Base-by-base conservation (phyloP, 1,140 invertebrate genomes). In the Drosophila novamexicana region DNA sequence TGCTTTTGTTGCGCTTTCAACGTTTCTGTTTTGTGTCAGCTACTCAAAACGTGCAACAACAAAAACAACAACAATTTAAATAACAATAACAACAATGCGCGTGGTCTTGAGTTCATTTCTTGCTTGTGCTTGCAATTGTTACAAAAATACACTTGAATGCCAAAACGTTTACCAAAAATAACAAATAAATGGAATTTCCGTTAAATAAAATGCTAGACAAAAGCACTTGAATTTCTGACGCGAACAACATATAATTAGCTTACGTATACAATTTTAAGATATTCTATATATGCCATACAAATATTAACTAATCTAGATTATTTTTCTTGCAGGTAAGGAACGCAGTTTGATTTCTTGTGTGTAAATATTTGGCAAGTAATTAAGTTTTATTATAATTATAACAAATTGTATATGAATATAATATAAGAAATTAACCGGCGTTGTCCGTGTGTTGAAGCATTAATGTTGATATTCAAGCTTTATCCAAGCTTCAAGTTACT, bases 11-110 rank as follows among this genome's bases (percentile, higher is more conserved):
- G 22, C 22, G 22, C 4, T 29, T 29, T 29, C 22, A 40, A 71
- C 40, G 64, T 58, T 75, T 63, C 84, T 86, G 83, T 58, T 88
- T 82, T 74, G 50, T 81, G 56, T 86, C 76, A 52, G 57, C 34
- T 56, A 44, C 61, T 36, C 18, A 62, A 62, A 53, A 58, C 47
- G 37, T 59, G 53, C 52, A 53, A 36, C 47, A 53, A 22, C n/a
- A 44, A 57, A 58, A 58, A 47, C 54, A 57, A 42, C 16, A 59
- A 64, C 36, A 66, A 54, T 56, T 68, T 34, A 34, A 61, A 49
- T 16, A 22, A 36, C 42, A 61, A 61, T 44, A 61, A 61, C n/a
- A 12, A 7, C 44, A 58, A 44, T 50, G 69, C 53, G 29, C 18
- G 36, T 39, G 49, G 40, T 61, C 14, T 47, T 32, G 47, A 40